phyloP scores from a whole-genome alignment of 1,140 invertebrate genomes.

The Drosophila prosaltans region DNA sequence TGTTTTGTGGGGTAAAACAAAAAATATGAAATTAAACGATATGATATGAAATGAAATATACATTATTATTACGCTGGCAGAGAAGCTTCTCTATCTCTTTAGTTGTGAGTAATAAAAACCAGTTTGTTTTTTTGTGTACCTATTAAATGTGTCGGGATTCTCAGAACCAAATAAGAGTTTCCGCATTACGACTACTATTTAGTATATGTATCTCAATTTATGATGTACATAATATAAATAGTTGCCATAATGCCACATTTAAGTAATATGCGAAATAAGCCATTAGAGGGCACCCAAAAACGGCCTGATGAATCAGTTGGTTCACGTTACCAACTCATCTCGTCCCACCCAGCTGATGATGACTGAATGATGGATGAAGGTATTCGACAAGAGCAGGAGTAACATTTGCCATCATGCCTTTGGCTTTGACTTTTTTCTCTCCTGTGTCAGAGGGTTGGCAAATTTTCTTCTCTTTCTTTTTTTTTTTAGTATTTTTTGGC shows the following conservation, averaged over 20 bases:
- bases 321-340: background rate
- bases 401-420: background rate
- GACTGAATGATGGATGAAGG: constrained; percentile 3
- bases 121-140: constrained; percentile 30
- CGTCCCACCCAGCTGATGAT: background rate
- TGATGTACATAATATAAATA: constrained; percentile 54
- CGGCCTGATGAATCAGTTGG: background rate
- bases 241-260: constrained; percentile 50
- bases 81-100: constrained; percentile 17
- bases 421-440: constrained; percentile 1
- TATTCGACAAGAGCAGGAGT: constrained; percentile 17
- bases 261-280: constrained; percentile 3
- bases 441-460: background rate
- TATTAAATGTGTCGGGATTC: constrained; percentile 72
- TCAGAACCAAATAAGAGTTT: constrained; percentile 66
- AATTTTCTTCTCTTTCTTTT: background rate
- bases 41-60: constrained; percentile 65
- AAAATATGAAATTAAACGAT: constrained; percentile 37
- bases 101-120: constrained; percentile 12
- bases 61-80: constrained; percentile 71
- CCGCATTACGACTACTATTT: constrained; percentile 42
- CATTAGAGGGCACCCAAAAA: constrained; percentile 47
- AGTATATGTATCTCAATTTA: constrained; percentile 2
- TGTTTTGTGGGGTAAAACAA: constrained; percentile 37
- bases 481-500: constrained; percentile 10